These are phyloP conservation scores for Eulemur mongoz DNA, from an alignment of 2,797 vertebrate species.

Conservation along the genomic window DNA sequence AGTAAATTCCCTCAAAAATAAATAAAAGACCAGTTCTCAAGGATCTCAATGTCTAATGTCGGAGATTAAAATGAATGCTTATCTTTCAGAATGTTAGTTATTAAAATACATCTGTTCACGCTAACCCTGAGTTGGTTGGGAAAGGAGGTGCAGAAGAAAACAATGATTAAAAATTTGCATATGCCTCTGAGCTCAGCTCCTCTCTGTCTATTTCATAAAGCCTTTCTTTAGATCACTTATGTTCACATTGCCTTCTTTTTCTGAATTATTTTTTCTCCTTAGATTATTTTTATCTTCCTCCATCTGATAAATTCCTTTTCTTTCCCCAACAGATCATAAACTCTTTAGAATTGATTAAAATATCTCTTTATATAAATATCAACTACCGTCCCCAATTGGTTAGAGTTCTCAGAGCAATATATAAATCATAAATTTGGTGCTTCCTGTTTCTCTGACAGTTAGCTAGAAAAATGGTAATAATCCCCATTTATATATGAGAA, in stretches of 20 bases:
- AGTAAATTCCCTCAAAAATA: not conserved
- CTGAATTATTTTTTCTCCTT: not conserved
- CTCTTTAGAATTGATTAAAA: not conserved
- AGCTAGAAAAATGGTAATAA: not conserved
- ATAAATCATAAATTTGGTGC: not conserved
- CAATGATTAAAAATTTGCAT: not conserved
- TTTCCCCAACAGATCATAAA: not conserved
- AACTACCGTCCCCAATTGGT: not conserved
- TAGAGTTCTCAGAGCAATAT: not conserved
- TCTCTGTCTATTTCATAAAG: not conserved
- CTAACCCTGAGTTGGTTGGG: not conserved
- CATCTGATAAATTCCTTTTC: not conserved
- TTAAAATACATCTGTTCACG: not conserved
- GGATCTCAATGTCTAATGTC: not conserved
- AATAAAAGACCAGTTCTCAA: not conserved
- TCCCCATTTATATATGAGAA: not conserved
- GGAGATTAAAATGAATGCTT: not conserved
- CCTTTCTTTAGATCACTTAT: not conserved
- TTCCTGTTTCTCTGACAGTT: not conserved
- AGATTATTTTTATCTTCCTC: not conserved
- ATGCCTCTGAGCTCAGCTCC: not conserved
- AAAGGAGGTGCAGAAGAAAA: not conserved
- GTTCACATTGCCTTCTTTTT: not conserved
- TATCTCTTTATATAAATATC: not conserved
- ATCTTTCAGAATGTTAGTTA: not conserved